phyloP scores from a whole-genome alignment of 1,140 invertebrate genomes.

The Ceratina calcarata region DNA sequence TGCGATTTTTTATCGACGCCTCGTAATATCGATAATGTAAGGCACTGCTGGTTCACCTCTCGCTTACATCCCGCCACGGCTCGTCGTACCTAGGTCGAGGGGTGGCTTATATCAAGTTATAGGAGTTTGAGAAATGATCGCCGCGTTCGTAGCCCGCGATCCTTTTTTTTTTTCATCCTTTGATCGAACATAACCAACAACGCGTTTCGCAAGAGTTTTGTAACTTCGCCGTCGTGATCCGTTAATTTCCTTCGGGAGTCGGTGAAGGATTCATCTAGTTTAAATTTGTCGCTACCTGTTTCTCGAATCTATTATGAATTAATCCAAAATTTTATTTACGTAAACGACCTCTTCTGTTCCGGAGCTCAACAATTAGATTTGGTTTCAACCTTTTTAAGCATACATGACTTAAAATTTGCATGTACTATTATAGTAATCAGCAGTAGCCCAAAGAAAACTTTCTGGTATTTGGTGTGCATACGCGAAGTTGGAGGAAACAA shows the following conservation, averaged over 20 bases:
- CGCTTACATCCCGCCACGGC: constrained; percentile 17
- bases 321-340: too few relatives aligned
- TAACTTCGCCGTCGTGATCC: neutral
- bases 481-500: too few relatives aligned
- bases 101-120: constrained; percentile 77
- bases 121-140: constrained; percentile 78
- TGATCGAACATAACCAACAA: constrained; percentile 40
- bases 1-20: constrained; percentile 80
- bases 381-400: too few relatives aligned
- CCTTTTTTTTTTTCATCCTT: constrained; percentile 58
- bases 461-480: too few relatives aligned
- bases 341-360: too few relatives aligned
- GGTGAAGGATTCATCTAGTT: constrained; percentile 25
- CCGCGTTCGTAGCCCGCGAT: constrained; percentile 63
- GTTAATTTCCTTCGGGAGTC: constrained; percentile 22
- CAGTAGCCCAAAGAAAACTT: too few relatives aligned
- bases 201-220: neutral
- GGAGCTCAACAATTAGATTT: too few relatives aligned
- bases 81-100: constrained; percentile 51
- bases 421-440: too few relatives aligned
- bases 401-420: too few relatives aligned
- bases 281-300: neutral
- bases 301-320: too few relatives aligned
- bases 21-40: constrained; percentile 81
- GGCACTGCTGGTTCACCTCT: constrained; percentile 57